Conservation (phyloP, 92 coral and sea anemone species). For the Epizoanthus rinbou region DNA sequence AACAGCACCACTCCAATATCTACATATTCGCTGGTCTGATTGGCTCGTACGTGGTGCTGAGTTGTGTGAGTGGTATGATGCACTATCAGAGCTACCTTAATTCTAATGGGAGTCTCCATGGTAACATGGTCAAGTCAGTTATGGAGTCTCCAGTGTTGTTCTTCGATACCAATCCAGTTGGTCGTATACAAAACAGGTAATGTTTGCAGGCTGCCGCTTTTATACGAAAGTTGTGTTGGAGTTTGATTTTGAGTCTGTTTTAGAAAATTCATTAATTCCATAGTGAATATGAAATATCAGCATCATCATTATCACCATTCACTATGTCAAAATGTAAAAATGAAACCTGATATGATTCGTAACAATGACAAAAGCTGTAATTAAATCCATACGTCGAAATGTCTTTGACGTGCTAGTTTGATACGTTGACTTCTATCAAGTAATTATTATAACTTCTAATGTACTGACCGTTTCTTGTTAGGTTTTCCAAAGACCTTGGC, state of each 20-base stretch:
- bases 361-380: too few species aligned
- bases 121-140: conserved; percentile 56
- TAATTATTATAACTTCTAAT: too few species aligned
- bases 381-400: too few species aligned
- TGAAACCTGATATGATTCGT: too few species aligned
- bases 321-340: too few species aligned
- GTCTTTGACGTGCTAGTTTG: not conserved
- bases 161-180: conserved; percentile 67
- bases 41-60: conserved; percentile 56
- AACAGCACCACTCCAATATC: conserved; percentile 43
- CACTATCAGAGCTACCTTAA: conserved; percentile 58
- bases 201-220: conserved; percentile 34
- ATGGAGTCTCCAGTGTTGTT: conserved; percentile 66
- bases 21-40: conserved; percentile 60
- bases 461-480: not conserved
- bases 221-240: not conserved
- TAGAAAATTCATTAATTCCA: too few species aligned
- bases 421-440: not conserved
- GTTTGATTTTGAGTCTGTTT: too few species aligned
- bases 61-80: conserved; percentile 53
- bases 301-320: too few species aligned
- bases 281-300: too few species aligned
- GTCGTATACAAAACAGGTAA: conserved; percentile 67
- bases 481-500: conserved; percentile 40
- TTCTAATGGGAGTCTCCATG: conserved; percentile 54